Percentiles rank a stretch among this genome's conserved stretches.
phyloP scores from a whole-genome alignment of 2,797 vertebrate genomes.

The Premnoplex brunnescens region DNA sequence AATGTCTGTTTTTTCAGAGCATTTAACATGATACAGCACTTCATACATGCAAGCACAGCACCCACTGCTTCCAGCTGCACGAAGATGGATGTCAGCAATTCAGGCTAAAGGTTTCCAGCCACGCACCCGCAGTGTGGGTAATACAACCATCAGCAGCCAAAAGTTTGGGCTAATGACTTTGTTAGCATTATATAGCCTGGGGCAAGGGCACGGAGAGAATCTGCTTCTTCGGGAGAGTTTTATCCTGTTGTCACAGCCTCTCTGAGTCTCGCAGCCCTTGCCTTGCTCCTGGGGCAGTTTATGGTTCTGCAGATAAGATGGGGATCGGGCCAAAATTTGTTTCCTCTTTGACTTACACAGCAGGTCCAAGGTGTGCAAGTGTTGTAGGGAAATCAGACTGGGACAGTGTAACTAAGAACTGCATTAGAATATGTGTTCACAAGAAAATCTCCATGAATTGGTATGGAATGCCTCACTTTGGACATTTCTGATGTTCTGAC shows the following conservation, averaged over 20 bases:
- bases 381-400: background rate
- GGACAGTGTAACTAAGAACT: background rate
- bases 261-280: background rate
- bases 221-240: background rate
- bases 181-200: background rate
- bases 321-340: background rate
- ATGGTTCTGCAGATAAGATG: background rate
- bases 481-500: background rate
- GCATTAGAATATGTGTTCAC: rapidly evolving
- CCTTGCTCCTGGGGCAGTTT: rapidly evolving
- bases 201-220: background rate
- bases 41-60: constrained; percentile 33
- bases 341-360: background rate
- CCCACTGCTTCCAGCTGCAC: constrained; percentile 11
- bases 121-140: background rate
- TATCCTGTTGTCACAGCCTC: background rate
- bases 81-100: constrained; percentile 20
- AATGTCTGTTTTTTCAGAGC: background rate
- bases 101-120: background rate
- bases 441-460: background rate
- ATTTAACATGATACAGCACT: constrained; percentile 32
- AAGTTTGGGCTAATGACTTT: background rate
- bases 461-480: background rate
- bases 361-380: background rate
- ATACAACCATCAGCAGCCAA: background rate